Evolutionary conservation across 53 echinoderm and acorn worm genomes (phyloP).

Genomic region (Arbacia lixula): DNA sequence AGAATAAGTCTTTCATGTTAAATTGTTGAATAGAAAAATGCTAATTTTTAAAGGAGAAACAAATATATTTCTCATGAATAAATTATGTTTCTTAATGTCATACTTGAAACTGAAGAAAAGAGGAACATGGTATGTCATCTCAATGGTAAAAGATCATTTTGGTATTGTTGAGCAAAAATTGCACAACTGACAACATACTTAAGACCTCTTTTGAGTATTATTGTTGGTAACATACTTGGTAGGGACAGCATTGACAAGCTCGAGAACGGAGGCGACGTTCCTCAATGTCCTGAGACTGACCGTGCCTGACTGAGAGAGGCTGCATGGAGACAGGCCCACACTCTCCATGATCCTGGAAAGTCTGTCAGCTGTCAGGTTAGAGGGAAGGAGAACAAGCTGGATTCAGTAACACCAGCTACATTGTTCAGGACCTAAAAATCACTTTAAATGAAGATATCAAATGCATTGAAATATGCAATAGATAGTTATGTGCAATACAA

Average conservation of each 20-base stretch:
- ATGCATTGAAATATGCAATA: background rate
- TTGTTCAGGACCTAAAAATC: background rate
- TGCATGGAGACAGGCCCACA: slow-evolving; percentile 78
- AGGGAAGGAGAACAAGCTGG: background rate
- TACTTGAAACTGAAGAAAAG: background rate
- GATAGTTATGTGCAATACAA: background rate
- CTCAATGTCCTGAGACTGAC: slow-evolving; percentile 87
- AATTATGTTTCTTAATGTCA: background rate
- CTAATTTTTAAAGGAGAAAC: too few species aligned
- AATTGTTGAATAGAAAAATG: too few species aligned
- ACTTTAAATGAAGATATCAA: background rate
- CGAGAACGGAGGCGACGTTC: slow-evolving; percentile 70
- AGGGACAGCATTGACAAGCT: slow-evolving; percentile 78
- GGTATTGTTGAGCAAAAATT: too few species aligned
- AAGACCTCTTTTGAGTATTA: background rate
- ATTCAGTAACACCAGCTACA: background rate
- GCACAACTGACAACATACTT: background rate
- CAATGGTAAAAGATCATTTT: too few species aligned
- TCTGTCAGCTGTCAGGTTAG: slow-evolving; percentile 60
- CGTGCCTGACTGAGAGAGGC: slow-evolving; percentile 92
- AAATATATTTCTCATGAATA: background rate
- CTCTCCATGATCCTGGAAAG: slow-evolving; percentile 73
- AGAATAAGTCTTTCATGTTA: too few species aligned
- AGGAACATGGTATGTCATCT: background rate
- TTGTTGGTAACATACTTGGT: slow-evolving; percentile 66